These are phyloP conservation scores for Microcebus griseorufus DNA, from an alignment of 2,113 vertebrate species.

Conservation along the genomic window DNA sequence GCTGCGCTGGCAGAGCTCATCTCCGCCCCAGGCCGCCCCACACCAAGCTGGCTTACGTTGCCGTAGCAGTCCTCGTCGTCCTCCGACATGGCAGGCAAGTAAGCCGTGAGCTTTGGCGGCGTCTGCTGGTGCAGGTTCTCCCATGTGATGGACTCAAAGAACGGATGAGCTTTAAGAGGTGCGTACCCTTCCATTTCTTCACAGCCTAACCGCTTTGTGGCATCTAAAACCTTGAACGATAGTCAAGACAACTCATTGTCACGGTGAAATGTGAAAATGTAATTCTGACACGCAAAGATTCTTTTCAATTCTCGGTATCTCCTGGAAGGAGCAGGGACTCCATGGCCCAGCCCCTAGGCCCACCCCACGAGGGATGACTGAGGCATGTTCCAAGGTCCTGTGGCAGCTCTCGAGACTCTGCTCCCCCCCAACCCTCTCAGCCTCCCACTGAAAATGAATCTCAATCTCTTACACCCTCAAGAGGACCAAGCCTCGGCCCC, in stretches of 20 bases:
- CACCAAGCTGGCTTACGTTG: constrained; percentile 88
- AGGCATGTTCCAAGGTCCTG: not conserved
- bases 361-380: rapidly evolving
- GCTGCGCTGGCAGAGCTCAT: not conserved
- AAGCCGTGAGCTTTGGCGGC: constrained; percentile 97
- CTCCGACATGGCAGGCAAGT: constrained; percentile 98
- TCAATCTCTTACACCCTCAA: not conserved
- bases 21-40: not conserved
- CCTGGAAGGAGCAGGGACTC: not conserved
- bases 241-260: not conserved
- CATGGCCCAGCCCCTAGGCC: not conserved
- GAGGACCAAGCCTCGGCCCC: not conserved
- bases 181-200: constrained; percentile 96
- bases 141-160: constrained; percentile 96
- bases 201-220: constrained; percentile 95
- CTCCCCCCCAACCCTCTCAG: not conserved
- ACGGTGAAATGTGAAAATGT: constrained; percentile 30
- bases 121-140: constrained; percentile 94
- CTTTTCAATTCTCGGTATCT: not conserved
- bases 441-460: not conserved
- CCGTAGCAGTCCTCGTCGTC: constrained; percentile 99
- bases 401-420: not conserved
- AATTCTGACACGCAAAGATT: constrained; percentile 76
- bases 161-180: constrained; percentile 94
- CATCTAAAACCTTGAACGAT: constrained; percentile 91